These are phyloP conservation scores for Syncerus caffer DNA, from an alignment of 2,797 vertebrate genomes.

Conservation along the genomic window DNA sequence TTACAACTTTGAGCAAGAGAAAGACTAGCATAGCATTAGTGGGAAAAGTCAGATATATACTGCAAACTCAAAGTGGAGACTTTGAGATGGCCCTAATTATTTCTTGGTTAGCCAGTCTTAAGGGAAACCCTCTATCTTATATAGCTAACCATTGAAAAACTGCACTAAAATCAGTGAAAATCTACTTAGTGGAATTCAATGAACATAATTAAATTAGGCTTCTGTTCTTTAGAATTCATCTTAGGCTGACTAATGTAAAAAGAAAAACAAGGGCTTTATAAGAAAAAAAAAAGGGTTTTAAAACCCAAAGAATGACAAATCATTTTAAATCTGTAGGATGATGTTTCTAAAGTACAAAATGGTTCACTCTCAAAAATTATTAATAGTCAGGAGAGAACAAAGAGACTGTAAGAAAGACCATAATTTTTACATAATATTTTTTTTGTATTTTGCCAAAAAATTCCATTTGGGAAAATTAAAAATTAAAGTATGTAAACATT, in stretches of 20 bases:
- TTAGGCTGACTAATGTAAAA: not conserved
- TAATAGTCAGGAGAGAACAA: slow-evolving; percentile 19
- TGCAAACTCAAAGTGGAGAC: not conserved
- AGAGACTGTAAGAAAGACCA: not conserved
- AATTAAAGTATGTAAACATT: not conserved
- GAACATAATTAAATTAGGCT: slow-evolving; percentile 51
- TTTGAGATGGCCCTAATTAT: not conserved
- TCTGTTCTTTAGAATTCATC: slow-evolving; percentile 47
- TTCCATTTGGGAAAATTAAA: not conserved
- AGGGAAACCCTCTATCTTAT: not conserved
- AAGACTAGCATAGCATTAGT: not conserved
- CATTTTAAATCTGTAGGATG: slow-evolving; percentile 19
- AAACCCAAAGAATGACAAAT: not conserved
- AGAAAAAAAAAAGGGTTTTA: not conserved
- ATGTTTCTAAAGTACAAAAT: slow-evolving; percentile 29
- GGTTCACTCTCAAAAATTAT: slow-evolving; percentile 7
- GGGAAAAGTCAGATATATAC: not conserved
- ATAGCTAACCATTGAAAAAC: slow-evolving; percentile 27
- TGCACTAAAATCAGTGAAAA: slow-evolving; percentile 53
- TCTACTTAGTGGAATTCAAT: slow-evolving; percentile 68
- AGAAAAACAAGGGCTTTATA: not conserved
- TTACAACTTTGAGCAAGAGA: not conserved
- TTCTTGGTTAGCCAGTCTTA: not conserved
- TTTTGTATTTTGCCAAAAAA: not conserved
- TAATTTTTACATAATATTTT: not conserved